Evolutionary conservation across 2,888 invertebrate species (phyloP), one percentile per base, ranked within the genome.

Genomic region (Galerucella pusilla): DNA sequence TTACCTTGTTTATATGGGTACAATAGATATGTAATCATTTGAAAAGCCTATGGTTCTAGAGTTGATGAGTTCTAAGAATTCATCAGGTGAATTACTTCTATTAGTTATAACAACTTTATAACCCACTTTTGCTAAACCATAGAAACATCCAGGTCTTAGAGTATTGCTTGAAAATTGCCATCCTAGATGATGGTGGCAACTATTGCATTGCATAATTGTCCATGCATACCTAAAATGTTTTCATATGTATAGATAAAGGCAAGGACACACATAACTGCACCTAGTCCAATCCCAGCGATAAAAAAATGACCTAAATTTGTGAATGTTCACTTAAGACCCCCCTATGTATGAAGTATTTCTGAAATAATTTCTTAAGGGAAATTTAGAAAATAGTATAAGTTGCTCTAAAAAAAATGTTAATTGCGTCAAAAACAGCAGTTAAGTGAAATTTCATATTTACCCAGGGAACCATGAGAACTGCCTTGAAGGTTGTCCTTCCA

Each of bases 381-480:
- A 35, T 35, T 35, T 35, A 35, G 35, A 35, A 35, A 4, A 35
- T 35, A 35, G 5, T 35, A 35, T 35, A 35, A 6, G 35, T 5
- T 35, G 35, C 5, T 35, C 5, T 35, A 4, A 28, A 28, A 28
- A 28, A 35, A 35, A 35, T 35, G 35, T 4, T 35, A 35, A 35
- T 35, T 28, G 28, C 4, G 4, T 28, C 28, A 28, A 28, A 28
- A 35, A 35, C 35, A 5, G 35, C 5, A 35, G 35, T 35, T 11
- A 12, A 42, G 57, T 25, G 68, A 73, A 42, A 66, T 74, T 73
- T 59, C 67, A 64, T 66, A 83, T 88, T 87, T 88, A 93, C 92
- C 94, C 95, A 7, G 96, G 95, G 86, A 96, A 96, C 96, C 96
- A 96, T 78, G 93, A 93, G 84, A 92, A 93, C 80, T 93, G 91